phyloP scores from a whole-genome alignment of 2,797 vertebrate species.

The Danio albolineatus region DNA sequence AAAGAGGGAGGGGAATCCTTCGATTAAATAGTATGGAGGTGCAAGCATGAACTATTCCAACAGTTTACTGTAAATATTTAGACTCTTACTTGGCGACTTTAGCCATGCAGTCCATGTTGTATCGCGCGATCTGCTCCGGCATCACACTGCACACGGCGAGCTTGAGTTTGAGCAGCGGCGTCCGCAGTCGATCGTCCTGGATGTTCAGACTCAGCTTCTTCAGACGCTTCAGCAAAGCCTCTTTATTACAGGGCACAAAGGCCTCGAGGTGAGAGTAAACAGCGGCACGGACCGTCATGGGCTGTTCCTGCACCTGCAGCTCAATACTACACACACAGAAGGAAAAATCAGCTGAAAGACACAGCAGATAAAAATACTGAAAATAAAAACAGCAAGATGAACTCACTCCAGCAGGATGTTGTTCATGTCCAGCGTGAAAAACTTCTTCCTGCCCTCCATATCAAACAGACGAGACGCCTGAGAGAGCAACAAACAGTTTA shows the following conservation, averaged over 20 bases:
- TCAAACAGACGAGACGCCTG: slow-evolving; percentile 97
- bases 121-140: slow-evolving; percentile 95
- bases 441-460: slow-evolving; percentile 97
- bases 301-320: slow-evolving; percentile 93
- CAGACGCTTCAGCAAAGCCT: slow-evolving; percentile 93
- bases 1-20: too few relatives aligned
- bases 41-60: not conserved
- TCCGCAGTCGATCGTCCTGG: slow-evolving; percentile 94
- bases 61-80: too few relatives aligned
- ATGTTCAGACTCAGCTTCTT: slow-evolving; percentile 96
- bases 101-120: slow-evolving; percentile 95
- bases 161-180: slow-evolving; percentile 93
- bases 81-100: slow-evolving; percentile 91
- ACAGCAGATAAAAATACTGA: not conserved
- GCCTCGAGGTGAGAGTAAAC: slow-evolving; percentile 95
- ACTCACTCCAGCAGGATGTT: slow-evolving; percentile 98
- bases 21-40: too few relatives aligned
- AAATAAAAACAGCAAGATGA: not conserved
- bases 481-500: slow-evolving; percentile 27
- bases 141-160: slow-evolving; percentile 94
- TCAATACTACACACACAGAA: slow-evolving; percentile 84
- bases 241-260: slow-evolving; percentile 97
- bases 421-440: slow-evolving; percentile 99
- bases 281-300: slow-evolving; percentile 80
- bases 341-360: slow-evolving; percentile 1